These are phyloP conservation scores for Macrotis lagotis DNA, from an alignment of 2,113 vertebrate species.

Conservation along the genomic window DNA sequence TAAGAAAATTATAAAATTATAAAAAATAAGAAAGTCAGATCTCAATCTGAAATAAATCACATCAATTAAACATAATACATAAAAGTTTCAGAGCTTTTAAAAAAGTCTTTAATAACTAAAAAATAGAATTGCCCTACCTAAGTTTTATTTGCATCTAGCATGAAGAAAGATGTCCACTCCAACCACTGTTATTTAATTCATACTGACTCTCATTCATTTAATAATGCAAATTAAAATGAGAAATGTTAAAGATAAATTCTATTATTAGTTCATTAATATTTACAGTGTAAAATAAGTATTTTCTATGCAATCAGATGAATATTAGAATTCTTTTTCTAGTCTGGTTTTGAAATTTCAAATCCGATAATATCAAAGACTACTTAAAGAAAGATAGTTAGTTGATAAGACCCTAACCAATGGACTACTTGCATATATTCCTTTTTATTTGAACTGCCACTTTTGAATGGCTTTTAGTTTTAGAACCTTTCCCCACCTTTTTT, in stretches of 20 bases:
- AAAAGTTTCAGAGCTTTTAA: constrained; percentile 2
- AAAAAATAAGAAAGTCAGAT: constrained; percentile 24
- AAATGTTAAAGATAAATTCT: background rate
- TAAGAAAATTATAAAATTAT: too few species aligned
- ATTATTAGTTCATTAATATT: background rate
- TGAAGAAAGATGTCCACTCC: constrained; percentile 37
- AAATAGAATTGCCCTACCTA: constrained; percentile 21
- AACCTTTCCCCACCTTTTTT: too few species aligned
- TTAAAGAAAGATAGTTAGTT: too few species aligned
- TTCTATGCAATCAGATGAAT: too few species aligned
- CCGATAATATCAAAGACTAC: too few species aligned
- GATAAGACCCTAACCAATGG: too few species aligned
- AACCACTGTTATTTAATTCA: background rate
- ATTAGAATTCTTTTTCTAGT: too few species aligned
- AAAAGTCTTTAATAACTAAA: constrained; percentile 13
- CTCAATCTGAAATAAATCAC: background rate
- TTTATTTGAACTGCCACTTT: too few species aligned
- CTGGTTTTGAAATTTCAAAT: too few species aligned
- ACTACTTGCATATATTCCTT: too few species aligned
- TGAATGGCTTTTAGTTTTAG: too few species aligned
- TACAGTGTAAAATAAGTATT: background rate
- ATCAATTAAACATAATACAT: background rate
- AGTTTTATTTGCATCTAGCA: background rate
- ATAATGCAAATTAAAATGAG: constrained; percentile 3
- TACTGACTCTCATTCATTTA: background rate